phyloP scores from a whole-genome alignment of 2,113 vertebrate species.

The Pitta sordida region DNA sequence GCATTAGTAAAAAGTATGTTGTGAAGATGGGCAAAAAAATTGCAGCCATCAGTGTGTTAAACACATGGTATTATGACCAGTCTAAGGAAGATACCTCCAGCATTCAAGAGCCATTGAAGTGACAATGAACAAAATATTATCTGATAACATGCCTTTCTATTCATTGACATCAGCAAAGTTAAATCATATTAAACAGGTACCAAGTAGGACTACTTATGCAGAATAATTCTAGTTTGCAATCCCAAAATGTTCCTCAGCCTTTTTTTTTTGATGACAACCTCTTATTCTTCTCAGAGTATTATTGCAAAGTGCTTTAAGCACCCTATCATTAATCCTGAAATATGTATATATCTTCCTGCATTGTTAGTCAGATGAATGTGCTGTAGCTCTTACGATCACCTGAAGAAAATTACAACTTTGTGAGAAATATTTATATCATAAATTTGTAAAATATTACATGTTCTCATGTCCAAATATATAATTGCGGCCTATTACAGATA shows the following conservation, averaged over 20 bases:
- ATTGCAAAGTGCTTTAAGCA: conserved; percentile 40
- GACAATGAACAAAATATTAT: neutral
- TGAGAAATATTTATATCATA: conserved; percentile 33
- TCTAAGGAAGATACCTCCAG: neutral
- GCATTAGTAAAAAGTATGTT: neutral
- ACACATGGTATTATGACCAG: neutral
- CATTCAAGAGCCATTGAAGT: neutral
- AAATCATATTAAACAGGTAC: neutral
- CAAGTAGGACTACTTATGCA: neutral
- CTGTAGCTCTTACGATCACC: conserved; percentile 27
- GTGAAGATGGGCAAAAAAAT: neutral
- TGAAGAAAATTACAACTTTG: conserved; percentile 48
- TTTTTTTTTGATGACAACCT: conserved; percentile 54
- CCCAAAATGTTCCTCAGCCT: conserved; percentile 14
- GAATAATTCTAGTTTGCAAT: conserved; percentile 46
- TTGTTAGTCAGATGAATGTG: conserved; percentile 54
- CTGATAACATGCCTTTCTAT: neutral
- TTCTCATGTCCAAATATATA: neutral
- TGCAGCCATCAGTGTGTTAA: neutral
- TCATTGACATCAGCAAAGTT: neutral
- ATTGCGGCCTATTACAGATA: neutral
- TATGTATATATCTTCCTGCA: conserved; percentile 48
- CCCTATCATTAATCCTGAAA: conserved; percentile 66
- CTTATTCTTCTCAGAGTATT: conserved; percentile 49
- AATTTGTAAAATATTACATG: conserved; percentile 5